Conservation (phyloP, 1,140 invertebrate species). For the Polypedilum pembai region DNA sequence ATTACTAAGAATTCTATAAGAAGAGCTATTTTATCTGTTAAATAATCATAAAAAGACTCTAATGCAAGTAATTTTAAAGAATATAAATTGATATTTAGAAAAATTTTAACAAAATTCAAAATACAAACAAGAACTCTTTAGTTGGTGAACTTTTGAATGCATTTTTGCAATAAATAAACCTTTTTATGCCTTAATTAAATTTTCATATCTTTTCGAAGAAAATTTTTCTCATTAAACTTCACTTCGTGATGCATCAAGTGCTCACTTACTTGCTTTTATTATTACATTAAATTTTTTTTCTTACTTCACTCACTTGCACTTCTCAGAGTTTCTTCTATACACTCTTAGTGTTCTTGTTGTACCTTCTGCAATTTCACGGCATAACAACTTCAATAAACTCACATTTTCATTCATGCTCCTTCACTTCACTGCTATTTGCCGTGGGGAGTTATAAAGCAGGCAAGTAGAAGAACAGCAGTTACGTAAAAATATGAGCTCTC, state of each 20-base stretch:
- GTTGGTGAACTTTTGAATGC: no score
- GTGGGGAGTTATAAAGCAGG: neutral
- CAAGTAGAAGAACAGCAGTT: constrained; percentile 10
- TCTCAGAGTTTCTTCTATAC: neutral
- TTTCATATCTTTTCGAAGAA: neutral
- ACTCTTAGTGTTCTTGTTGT: neutral
- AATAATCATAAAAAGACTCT: no score
- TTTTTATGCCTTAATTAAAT: neutral
- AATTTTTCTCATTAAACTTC: neutral
- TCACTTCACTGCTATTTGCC: neutral
- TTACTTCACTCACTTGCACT: neutral
- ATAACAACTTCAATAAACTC: constrained; percentile 18
- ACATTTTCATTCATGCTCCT: neutral
- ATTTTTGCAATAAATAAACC: no score
- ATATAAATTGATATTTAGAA: no score
- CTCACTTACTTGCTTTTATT: neutral
- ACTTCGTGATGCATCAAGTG: neutral
- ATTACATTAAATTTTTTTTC: neutral
- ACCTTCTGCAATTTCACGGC: neutral
- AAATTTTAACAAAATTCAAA: no score
- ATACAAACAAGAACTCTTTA: no score
- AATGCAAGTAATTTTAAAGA: no score
- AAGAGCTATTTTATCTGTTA: no score
- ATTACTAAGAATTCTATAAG: no score
- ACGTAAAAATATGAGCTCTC: constrained; percentile 7